phyloP scores from a whole-genome alignment of 37 sponge, comb jelly and placozoan genomes.

The Axinella damicornis region DNA sequence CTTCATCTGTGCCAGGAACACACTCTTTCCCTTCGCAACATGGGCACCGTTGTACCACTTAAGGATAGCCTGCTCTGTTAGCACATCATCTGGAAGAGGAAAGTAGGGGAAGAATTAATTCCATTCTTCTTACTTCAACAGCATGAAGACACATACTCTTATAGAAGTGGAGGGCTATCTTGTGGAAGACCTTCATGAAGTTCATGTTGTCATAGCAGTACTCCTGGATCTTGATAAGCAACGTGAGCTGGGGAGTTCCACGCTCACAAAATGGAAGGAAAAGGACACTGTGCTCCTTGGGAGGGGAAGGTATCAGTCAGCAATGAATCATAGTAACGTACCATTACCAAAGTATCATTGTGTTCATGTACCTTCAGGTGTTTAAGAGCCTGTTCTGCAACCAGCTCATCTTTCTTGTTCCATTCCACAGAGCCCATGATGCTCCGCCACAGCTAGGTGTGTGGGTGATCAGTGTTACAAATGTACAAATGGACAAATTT shows the following conservation, averaged over 20 bases:
- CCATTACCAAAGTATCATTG: too few relatives aligned
- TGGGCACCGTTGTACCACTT: slow-evolving; percentile 93
- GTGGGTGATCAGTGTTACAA: too few relatives aligned
- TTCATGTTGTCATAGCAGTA: slow-evolving; percentile 92
- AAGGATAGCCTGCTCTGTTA: slow-evolving; percentile 90
- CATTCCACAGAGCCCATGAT: slow-evolving; percentile 82
- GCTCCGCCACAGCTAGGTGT: slow-evolving; percentile 75
- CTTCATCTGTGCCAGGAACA: slow-evolving; percentile 90
- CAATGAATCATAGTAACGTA: background rate
- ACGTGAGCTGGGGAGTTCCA: slow-evolving; percentile 83
- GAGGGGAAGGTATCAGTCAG: background rate
- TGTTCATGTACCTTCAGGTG: slow-evolving; percentile 67
- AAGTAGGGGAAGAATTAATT: background rate
- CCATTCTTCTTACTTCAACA: background rate
- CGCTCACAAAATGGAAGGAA: slow-evolving; percentile 80
- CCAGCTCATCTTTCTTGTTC: slow-evolving; percentile 91
- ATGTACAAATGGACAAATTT: too few relatives aligned
- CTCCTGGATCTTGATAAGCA: slow-evolving; percentile 92
- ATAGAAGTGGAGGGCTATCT: slow-evolving; percentile 91
- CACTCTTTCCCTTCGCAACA: slow-evolving; percentile 84
- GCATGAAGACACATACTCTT: slow-evolving; percentile 64
- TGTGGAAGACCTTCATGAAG: slow-evolving; percentile 93
- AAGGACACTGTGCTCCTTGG: slow-evolving; percentile 44
- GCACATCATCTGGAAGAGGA: slow-evolving; percentile 73
- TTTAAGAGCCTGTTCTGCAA: slow-evolving; percentile 83